phyloP scores from a whole-genome alignment of 2,888 invertebrate genomes.

The Monoplex corrugatus region DNA sequence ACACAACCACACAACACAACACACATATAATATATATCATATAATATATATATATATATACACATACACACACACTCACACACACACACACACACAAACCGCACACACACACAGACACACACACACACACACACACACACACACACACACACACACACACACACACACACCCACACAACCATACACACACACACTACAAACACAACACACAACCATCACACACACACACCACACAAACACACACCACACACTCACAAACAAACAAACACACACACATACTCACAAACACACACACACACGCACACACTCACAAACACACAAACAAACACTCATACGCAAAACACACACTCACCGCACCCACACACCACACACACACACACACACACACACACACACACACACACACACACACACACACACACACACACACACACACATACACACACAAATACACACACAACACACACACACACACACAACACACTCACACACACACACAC shows the following conservation, averaged over 20 bases:
- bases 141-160: background rate
- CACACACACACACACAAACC: background rate
- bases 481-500: background rate
- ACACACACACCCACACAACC: too few relatives aligned
- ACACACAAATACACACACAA: background rate
- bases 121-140: background rate
- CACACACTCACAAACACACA: background rate
- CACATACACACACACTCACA: background rate
- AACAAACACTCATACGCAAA: background rate
- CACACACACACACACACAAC: background rate
- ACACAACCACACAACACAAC: too few relatives aligned
- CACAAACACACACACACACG: too few relatives aligned
- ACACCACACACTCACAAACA: too few relatives aligned
- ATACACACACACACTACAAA: too few relatives aligned
- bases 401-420: slow-evolving; percentile 11
- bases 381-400: background rate
- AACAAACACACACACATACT: too few relatives aligned
- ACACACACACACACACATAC: background rate
- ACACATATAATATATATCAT: too few relatives aligned
- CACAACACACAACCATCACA: too few relatives aligned
- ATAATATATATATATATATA: background rate
- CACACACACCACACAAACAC: too few relatives aligned
- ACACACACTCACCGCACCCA: background rate
- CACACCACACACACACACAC: slow-evolving; percentile 13
- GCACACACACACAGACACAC: background rate